Evolutionary conservation across 2,888 invertebrate species (phyloP).

Genomic region (Andrena minutula): DNA sequence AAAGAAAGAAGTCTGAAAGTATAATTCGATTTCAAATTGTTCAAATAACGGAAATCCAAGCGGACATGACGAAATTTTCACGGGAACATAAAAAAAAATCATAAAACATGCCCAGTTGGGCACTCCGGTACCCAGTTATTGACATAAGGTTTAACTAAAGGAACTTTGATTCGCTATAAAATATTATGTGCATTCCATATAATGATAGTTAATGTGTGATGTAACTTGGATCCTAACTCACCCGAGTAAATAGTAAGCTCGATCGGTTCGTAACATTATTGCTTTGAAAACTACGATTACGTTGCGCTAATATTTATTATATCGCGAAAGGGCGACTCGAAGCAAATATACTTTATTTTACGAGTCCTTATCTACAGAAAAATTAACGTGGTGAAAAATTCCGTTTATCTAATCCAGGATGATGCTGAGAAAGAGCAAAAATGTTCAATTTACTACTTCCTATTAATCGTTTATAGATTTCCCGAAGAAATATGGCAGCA

Average conservation of each 20-base stretch:
- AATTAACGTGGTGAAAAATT: background rate
- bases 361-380: background rate
- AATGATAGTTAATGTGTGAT: no score
- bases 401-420: slow-evolving; percentile 11
- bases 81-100: no score
- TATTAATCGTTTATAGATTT: background rate
- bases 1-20: no score
- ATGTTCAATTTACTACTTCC: slow-evolving; percentile 12
- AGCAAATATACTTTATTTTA: background rate
- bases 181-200: background rate
- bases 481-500: background rate
- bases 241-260: no score
- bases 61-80: no score
- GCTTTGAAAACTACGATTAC: background rate
- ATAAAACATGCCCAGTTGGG: no score
- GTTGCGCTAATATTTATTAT: background rate
- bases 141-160: background rate
- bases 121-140: no score
- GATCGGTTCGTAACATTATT: background rate
- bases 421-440: background rate
- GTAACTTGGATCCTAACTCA: no score
- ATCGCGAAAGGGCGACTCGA: background rate
- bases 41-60: no score
- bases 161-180: background rate
- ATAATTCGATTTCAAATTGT: no score